A percentile compares a stretch with the other conserved stretches of the same genome.
phyloP scores from a whole-genome alignment of 2,797 vertebrate genomes.

The Spinus pinus region DNA sequence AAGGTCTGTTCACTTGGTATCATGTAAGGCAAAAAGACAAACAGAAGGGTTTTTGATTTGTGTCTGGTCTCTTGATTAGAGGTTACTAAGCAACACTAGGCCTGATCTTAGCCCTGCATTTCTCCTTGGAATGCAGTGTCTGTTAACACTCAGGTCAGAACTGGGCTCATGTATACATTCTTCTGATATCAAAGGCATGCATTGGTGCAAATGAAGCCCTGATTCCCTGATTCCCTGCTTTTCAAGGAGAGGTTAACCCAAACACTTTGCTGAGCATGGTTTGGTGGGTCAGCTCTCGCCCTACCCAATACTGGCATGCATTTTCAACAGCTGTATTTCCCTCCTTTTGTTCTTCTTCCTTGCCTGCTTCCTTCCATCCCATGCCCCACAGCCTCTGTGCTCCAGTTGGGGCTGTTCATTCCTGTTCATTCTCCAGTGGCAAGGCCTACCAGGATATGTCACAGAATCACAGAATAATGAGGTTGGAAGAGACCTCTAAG shows the following conservation, averaged over 20 bases:
- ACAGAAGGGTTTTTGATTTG: background rate
- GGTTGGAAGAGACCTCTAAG: no score
- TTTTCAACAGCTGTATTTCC: background rate
- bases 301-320: background rate
- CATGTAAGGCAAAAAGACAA: background rate
- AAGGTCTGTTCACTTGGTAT: background rate
- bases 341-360: background rate
- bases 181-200: slow-evolving; percentile 14
- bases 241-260: background rate
- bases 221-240: background rate
- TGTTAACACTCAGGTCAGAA: background rate
- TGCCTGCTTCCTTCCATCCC: background rate
- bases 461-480: no score
- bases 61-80: background rate
- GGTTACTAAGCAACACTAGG: slow-evolving; percentile 15
- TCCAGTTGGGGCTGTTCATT: background rate
- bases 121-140: background rate
- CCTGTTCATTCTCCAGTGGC: background rate
- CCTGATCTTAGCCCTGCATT: background rate
- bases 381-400: accelerated
- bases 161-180: background rate
- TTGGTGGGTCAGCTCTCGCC: background rate
- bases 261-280: background rate
- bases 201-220: background rate
- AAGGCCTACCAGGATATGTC: background rate